Percentiles rank a stretch among this genome's conserved stretches.
Conservation (phyloP, 2,113 vertebrate species). For the Eleginops maclovinus region DNA sequence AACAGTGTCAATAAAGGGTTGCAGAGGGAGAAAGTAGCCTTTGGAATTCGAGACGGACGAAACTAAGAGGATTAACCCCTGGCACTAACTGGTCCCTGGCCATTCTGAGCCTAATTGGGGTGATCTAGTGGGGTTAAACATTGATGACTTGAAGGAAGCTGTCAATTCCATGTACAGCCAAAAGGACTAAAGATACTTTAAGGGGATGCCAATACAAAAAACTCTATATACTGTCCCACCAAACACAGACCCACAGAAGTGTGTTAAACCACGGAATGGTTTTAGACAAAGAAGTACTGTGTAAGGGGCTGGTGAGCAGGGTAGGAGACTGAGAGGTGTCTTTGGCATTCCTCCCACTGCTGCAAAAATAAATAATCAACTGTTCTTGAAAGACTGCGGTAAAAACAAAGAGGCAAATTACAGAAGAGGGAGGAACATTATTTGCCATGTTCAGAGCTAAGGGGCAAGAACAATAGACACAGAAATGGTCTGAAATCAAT, state of each 20-base stretch:
- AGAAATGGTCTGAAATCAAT: conserved; percentile 55
- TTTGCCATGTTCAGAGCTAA: conserved; percentile 5
- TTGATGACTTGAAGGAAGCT: background rate
- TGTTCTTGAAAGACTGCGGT: conserved; percentile 36
- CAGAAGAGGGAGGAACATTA: background rate
- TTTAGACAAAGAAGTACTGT: conserved; percentile 65
- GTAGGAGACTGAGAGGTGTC: conserved; percentile 35
- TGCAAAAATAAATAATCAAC: conserved; percentile 63
- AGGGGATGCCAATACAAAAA: background rate
- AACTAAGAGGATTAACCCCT: conserved; percentile 39
- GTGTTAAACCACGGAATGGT: conserved; percentile 36
- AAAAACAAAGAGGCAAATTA: conserved; percentile 19
- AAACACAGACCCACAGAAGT: conserved; percentile 49
- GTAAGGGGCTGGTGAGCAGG: conserved; percentile 25
- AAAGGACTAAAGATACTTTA: background rate
- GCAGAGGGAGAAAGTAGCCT: conserved; percentile 10
- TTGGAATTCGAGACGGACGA: conserved; percentile 54
- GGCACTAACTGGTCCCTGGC: background rate
- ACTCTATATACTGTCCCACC: background rate
- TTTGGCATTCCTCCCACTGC: conserved; percentile 51
- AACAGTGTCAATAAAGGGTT: conserved; percentile 27
- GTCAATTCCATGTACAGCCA: conserved; percentile 1
- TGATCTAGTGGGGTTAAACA: conserved; percentile 25
- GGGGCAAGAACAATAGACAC: conserved; percentile 48
- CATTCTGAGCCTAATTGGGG: background rate